phyloP scores from a whole-genome alignment of 2,113 vertebrate species.

The Lamprologus callipterus region DNA sequence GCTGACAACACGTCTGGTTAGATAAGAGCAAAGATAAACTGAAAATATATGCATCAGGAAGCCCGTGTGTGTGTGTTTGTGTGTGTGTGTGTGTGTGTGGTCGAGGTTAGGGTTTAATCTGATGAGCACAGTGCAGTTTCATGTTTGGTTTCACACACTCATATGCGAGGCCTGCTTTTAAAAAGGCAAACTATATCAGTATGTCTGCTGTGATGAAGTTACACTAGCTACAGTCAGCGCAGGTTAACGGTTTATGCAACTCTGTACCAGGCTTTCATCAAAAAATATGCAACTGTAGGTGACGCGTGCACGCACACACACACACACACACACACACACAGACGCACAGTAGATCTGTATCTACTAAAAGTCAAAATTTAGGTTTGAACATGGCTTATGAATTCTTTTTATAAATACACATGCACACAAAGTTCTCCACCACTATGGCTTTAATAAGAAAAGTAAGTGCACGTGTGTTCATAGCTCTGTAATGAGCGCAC shows the following conservation, averaged over 20 bases:
- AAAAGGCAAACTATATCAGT: neutral
- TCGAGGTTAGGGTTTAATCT: neutral
- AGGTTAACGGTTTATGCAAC: neutral
- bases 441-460: neutral
- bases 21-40: neutral
- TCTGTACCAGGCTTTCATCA: neutral
- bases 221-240: neutral
- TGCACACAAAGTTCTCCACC: neutral
- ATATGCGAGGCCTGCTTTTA: neutral
- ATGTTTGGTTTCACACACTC: neutral
- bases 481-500: neutral
- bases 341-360: neutral
- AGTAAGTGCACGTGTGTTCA: neutral
- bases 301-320: neutral
- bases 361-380: neutral
- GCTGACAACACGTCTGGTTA: neutral
- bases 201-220: neutral
- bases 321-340: rapidly evolving
- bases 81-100: neutral
- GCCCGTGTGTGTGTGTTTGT: neutral
- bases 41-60: neutral
- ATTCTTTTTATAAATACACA: neutral
- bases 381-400: neutral
- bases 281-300: neutral
- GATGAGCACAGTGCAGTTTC: neutral